A percentile compares a stretch with the other conserved stretches of the same genome.
These are phyloP conservation scores for Picus viridis DNA, from an alignment of 2,797 vertebrate genomes.

Conservation along the genomic window DNA sequence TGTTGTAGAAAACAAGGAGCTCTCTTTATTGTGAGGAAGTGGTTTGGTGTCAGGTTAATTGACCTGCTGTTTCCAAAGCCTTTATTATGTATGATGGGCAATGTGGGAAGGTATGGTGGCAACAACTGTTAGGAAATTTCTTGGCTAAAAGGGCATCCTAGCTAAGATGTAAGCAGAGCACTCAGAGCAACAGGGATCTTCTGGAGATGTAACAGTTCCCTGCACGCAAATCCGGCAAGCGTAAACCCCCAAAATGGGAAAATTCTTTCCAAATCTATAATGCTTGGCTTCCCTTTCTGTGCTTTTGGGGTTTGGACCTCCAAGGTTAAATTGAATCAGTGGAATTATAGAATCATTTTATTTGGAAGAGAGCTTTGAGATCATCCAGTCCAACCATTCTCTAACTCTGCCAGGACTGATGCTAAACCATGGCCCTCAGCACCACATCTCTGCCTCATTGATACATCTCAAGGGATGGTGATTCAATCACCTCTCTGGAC, in stretches of 20 bases:
- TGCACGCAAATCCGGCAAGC: background rate
- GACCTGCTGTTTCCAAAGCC: background rate
- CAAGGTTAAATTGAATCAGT: background rate
- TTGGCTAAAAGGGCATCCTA: background rate
- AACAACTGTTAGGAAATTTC: background rate
- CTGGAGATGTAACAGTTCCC: background rate
- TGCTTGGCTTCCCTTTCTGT: background rate
- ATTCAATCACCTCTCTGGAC: too few species aligned
- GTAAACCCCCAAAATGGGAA: background rate
- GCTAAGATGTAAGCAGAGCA: background rate
- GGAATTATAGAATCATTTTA: too few species aligned
- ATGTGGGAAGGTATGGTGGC: background rate
- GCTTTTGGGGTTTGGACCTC: background rate
- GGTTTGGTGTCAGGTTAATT: background rate
- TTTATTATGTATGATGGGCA: background rate
- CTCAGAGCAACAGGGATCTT: background rate
- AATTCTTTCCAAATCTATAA: background rate
- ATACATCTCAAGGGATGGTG: too few species aligned
- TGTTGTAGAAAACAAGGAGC: background rate
- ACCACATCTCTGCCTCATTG: too few species aligned
- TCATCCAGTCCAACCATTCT: too few species aligned
- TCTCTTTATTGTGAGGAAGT: background rate
- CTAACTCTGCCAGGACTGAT: too few species aligned
- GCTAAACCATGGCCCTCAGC: too few species aligned
- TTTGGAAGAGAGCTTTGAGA: too few species aligned